phyloP scores from a whole-genome alignment of 2,888 invertebrate genomes.

The Tetranychus piercei region DNA sequence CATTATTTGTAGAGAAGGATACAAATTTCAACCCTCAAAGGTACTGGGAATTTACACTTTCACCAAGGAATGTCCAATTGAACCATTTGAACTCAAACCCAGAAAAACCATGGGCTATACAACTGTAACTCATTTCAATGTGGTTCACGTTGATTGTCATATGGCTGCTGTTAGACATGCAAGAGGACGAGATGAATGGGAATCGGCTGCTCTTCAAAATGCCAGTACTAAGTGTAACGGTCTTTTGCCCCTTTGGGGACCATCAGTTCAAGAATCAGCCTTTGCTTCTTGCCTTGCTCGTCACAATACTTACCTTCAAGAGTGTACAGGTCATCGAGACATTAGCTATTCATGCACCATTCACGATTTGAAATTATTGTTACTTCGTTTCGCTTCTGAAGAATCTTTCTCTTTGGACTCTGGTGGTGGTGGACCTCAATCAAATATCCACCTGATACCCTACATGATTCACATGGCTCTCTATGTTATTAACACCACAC shows the following conservation, averaged over 20 bases:
- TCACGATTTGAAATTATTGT: slow-evolving; percentile 74
- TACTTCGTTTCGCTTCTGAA: slow-evolving; percentile 74
- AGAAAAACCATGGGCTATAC: slow-evolving; percentile 62
- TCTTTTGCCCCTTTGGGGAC: slow-evolving; percentile 85
- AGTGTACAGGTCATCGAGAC: slow-evolving; percentile 35
- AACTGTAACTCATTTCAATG: slow-evolving; percentile 93
- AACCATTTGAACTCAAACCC: slow-evolving; percentile 72
- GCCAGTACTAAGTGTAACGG: slow-evolving; percentile 96
- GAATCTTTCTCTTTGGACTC: slow-evolving; percentile 93
- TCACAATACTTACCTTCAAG: slow-evolving; percentile 39
- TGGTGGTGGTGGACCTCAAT: slow-evolving; percentile 87
- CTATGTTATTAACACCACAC: slow-evolving; percentile 65
- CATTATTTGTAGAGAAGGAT: slow-evolving; percentile 93
- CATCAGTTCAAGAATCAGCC: slow-evolving; percentile 73
- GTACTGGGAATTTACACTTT: slow-evolving; percentile 90
- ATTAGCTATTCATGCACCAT: slow-evolving; percentile 45
- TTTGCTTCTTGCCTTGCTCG: slow-evolving; percentile 80
- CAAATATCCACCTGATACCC: slow-evolving; percentile 89
- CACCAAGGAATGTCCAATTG: slow-evolving; percentile 80
- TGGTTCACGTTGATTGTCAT: slow-evolving; percentile 94
- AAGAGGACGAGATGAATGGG: slow-evolving; percentile 78
- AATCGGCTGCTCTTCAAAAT: slow-evolving; percentile 89
- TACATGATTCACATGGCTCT: slow-evolving; percentile 83
- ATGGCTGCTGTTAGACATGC: slow-evolving; percentile 70
- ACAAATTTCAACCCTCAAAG: slow-evolving; percentile 81